Evolutionary conservation across 2,797 vertebrate species (phyloP).

Genomic region (Yasuhikotakia modesta): DNA sequence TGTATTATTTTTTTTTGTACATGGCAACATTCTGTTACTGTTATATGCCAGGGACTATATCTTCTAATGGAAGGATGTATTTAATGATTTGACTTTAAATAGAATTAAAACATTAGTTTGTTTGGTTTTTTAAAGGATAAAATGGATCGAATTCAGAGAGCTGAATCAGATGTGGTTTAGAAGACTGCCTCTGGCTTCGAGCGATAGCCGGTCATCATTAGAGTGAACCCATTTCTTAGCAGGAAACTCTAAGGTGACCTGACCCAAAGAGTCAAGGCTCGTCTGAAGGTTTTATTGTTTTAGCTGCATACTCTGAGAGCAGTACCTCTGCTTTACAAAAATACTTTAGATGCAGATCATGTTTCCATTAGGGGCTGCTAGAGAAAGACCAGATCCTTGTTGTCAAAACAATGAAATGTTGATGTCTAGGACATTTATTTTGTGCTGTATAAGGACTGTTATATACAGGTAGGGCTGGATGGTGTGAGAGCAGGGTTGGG

Average conservation of each 20-base stretch:
- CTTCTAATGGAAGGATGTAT: background rate
- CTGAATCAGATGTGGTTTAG: conserved; percentile 54
- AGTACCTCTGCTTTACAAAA: conserved; percentile 56
- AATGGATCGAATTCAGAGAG: conserved; percentile 39
- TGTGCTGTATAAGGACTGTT: conserved; percentile 32
- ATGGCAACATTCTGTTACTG: background rate
- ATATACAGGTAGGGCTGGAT: background rate
- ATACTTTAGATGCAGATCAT: conserved; percentile 53
- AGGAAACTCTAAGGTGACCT: conserved; percentile 75
- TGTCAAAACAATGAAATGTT: conserved; percentile 35
- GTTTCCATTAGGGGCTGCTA: conserved; percentile 56
- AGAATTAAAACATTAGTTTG: conserved; percentile 24
- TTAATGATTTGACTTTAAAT: background rate
- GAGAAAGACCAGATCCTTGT: conserved; percentile 49
- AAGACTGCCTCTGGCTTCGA: conserved; percentile 62
- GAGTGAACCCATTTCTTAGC: conserved; percentile 63
- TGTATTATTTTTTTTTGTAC: background rate
- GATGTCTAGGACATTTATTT: conserved; percentile 44
- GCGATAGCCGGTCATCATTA: conserved; percentile 44
- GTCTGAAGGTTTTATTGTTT: conserved; percentile 74
- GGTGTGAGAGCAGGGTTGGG: background rate
- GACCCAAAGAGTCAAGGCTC: conserved; percentile 67
- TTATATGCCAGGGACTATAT: background rate
- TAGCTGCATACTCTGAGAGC: conserved; percentile 70
- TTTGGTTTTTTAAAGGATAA: conserved; percentile 49